A percentile compares a stretch with the other conserved stretches of the same genome.
These are phyloP conservation scores for Drosophila pachea DNA, from an alignment of 1,140 invertebrate species.

Conservation along the genomic window DNA sequence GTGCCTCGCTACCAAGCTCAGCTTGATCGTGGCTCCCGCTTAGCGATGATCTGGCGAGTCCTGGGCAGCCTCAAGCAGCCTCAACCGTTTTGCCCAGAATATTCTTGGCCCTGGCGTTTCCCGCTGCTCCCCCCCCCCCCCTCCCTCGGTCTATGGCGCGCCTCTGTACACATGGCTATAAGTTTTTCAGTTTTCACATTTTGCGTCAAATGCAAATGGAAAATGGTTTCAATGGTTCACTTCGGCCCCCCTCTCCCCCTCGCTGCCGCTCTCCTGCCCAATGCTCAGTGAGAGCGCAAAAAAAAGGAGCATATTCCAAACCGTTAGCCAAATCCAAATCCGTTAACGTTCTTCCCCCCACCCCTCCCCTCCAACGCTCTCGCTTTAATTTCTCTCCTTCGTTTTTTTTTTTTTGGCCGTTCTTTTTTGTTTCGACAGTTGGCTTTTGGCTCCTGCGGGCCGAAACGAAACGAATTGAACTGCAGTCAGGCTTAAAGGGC, in stretches of 20 bases:
- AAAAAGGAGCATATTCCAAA: slow-evolving; percentile 28
- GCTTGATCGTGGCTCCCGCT: too few relatives aligned
- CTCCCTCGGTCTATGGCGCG: background rate
- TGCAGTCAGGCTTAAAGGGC: slow-evolving; percentile 28
- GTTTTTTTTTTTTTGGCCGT: background rate
- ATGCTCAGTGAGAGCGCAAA: background rate
- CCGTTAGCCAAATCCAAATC: slow-evolving; percentile 42
- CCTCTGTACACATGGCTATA: slow-evolving; percentile 11
- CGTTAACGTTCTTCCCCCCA: slow-evolving; percentile 17
- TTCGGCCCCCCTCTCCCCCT: background rate
- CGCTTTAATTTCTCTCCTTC: too few relatives aligned
- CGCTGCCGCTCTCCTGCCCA: background rate
- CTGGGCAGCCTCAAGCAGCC: too few relatives aligned
- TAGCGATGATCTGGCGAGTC: background rate
- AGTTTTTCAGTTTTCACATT: slow-evolving; percentile 37
- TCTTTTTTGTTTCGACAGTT: slow-evolving; percentile 5
- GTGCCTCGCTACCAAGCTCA: too few relatives aligned
- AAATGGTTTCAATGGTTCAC: slow-evolving; percentile 42
- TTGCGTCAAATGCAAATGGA: slow-evolving; percentile 46
- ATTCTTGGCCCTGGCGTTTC: too few relatives aligned
- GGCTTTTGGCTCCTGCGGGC: slow-evolving; percentile 16
- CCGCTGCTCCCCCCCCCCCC: background rate
- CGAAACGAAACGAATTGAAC: slow-evolving; percentile 24
- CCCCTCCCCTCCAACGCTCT: background rate
- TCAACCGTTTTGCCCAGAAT: too few relatives aligned